A percentile compares a stretch with the other conserved stretches of the same genome.
Conservation (phyloP, 1,140 invertebrate species). For the Rhagoletis pomonella region DNA sequence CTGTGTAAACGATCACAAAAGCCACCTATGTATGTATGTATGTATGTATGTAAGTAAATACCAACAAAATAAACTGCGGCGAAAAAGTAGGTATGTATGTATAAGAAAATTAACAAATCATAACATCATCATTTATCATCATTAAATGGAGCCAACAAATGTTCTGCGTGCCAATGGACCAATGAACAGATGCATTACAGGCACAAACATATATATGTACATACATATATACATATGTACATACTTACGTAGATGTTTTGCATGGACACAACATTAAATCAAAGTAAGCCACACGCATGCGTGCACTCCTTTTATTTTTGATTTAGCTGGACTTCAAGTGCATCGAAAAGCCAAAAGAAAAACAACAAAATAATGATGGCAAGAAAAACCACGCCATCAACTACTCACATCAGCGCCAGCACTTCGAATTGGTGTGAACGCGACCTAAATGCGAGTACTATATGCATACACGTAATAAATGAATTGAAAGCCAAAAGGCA, state of each 20-base stretch:
- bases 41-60: background rate
- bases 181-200: conserved; percentile 32
- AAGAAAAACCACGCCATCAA: background rate
- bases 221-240: background rate
- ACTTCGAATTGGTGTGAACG: conserved; percentile 19
- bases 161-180: conserved; percentile 17
- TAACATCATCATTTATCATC: conserved; percentile 54
- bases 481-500: background rate
- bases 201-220: background rate
- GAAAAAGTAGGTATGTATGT: background rate
- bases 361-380: background rate
- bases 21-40: too few species aligned
- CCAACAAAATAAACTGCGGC: background rate
- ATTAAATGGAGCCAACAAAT: conserved; percentile 51
- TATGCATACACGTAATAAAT: background rate
- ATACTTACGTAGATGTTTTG: background rate
- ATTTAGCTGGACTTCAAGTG: too few species aligned
- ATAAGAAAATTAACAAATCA: conserved; percentile 52
- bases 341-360: too few species aligned
- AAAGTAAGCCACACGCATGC: background rate
- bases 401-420: background rate
- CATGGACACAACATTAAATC: conserved; percentile 11
- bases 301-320: too few species aligned
- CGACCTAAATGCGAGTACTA: conserved; percentile 2
- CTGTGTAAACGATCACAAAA: background rate